Base-by-base conservation (phyloP, 2,797 vertebrate species). In the Brachyrhaphis roseni region DNA sequence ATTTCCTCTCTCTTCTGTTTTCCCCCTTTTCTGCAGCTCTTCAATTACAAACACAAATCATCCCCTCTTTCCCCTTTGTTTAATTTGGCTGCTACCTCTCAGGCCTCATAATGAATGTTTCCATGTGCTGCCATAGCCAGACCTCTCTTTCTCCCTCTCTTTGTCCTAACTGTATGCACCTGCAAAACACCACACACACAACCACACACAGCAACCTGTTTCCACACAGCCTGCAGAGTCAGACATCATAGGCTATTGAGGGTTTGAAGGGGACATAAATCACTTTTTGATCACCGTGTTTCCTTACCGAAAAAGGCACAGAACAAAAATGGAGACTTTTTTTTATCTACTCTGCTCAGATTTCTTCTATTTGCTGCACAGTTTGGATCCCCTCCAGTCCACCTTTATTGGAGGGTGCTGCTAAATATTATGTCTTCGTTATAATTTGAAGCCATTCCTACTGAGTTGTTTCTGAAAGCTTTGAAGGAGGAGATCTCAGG, bases 241-340 rank as follows among this genome's bases (percentile, higher is more conserved):
- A 85, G 84, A 87, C 86, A 87, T 91, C 88, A 88, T 62, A 82
- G 74, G 49, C 75, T 89, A 91, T 92, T 90, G 89, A 93, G 82
- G 83, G 80, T 91, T 83, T 90, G 88, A 92, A 92, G 77, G 89
- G 85, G 90, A 89, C 88, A 93, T 92, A 84, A 93, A 93, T 94
- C 91, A 90, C 75, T 85, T 90, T 92, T 90, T 92, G 90, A 93
- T 92, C 90, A 91, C 86, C 64, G 87, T 84, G 81, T 64, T 81
- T 78, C 76, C 77, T 84, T 87, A 84, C 23, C 77, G 83, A 77
- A 78, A 85, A 81, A 15, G 76, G 66, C 82, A 78, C 10, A 79
- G 78, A 74, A 82, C 34, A 70, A 73, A 79, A 78, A 82, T 26
- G 18, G 55, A 76, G 55, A 68, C 72, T 81, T 76, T 79, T 77